Base-by-base conservation (phyloP, 2,113 vertebrate genomes). In the Chaetorhynchus papuensis region DNA sequence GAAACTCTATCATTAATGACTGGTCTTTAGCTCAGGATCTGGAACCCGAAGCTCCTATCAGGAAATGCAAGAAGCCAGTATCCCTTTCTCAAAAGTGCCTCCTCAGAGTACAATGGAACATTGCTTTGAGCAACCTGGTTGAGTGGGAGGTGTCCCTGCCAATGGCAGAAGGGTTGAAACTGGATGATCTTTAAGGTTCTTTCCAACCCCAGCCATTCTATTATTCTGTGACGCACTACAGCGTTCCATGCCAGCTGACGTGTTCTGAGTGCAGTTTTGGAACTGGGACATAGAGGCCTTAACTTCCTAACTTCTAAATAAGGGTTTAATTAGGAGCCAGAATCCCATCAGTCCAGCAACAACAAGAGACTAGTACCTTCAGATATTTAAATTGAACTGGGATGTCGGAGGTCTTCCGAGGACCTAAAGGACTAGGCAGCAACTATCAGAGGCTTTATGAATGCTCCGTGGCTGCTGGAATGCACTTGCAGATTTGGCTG, bases 171-270 rank as follows among this genome's bases (percentile, higher is more conserved):
- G 13, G 10, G 8, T 15, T 49, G 47, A 60, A 83, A 76, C 10
- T 47, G 42, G 19, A 11, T 54, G 17, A 27, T 16, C n/a, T 35
- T 31, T 33, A 53, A 49, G 26, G 35, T 19, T 35, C 87, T 41
- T 61, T 54, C 63, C 70, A 76, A 35, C 8, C 6, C 31, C 49
- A 69, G 54, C 30, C 54, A 31, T 54, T 53, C 41, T 15, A 19
- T 41, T 45, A 47, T 41, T 53, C 53, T 30, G 3, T 75, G 69
- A 39, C 16, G 75, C 12, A 19, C 6, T n/a, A 23, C 37, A 70
- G 7, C 15, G 15, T 41, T 66, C 65, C 42, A 9, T 4, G n/a
- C 3, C 27, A 54, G 42, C 47, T 78, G 74, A 70, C 0, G 0
- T 30, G 31, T 10, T 63, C 61, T 20, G 22, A 85, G 33, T 14